phyloP scores from a whole-genome alignment of 2,113 vertebrate species.

The Eclectus roratus region DNA sequence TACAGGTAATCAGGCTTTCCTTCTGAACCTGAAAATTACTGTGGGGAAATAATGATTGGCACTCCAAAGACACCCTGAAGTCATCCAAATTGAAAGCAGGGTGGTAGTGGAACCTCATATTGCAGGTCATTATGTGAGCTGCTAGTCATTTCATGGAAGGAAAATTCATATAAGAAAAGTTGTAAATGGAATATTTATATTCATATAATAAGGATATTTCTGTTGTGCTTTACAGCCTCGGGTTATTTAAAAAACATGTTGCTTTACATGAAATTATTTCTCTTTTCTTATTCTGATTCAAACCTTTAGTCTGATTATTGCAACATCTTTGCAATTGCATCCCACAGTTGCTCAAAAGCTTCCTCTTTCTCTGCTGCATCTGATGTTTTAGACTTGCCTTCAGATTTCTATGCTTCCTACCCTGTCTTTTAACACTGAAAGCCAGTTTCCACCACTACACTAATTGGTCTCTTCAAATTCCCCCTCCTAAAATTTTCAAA shows the following conservation, averaged over 20 bases:
- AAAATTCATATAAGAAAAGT: not conserved
- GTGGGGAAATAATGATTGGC: not conserved
- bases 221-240: not conserved
- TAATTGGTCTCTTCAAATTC: not conserved
- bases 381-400: not conserved
- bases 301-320: not conserved
- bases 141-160: not conserved
- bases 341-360: not conserved
- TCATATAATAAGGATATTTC: not conserved
- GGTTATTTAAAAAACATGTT: not conserved
- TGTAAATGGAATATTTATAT: not conserved
- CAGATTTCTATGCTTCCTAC: not conserved
- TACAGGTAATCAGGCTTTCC: not conserved
- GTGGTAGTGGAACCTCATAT: not conserved
- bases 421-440: not conserved
- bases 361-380: not conserved
- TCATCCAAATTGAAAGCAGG: not conserved
- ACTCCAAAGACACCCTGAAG: not conserved
- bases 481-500: not conserved
- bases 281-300: not conserved
- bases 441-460: not conserved
- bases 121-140: not conserved
- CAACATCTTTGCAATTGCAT: not conserved
- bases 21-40: not conserved
- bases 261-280: not conserved